Evolutionary conservation across 2,888 invertebrate species (phyloP).

Genomic region (Volucella zonaria): DNA sequence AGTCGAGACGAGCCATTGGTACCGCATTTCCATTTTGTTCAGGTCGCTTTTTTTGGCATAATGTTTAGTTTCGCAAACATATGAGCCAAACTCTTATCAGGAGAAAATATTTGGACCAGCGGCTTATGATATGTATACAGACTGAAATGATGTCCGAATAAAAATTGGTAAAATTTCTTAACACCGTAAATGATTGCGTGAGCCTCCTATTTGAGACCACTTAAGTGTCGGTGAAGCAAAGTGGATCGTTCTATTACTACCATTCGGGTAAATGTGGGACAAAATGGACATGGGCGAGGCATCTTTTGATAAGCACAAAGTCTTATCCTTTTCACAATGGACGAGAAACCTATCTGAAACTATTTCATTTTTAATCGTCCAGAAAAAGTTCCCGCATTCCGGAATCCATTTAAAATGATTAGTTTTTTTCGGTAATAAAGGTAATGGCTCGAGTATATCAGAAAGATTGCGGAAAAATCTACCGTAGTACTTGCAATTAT

Average conservation of each 20-base stretch:
- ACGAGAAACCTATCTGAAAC: conserved; percentile 70
- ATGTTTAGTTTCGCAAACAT: too few species aligned
- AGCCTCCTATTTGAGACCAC: too few species aligned
- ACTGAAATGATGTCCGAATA: neutral
- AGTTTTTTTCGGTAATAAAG: conserved; percentile 69
- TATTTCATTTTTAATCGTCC: conserved; percentile 16
- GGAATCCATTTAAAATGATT: conserved; percentile 73
- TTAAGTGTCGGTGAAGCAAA: conserved; percentile 17
- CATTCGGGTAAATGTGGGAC: conserved; percentile 77
- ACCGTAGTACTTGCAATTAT: too few species aligned
- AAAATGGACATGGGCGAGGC: conserved; percentile 75
- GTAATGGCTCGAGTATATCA: conserved; percentile 72
- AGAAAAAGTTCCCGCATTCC: conserved; percentile 72
- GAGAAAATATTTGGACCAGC: conserved; percentile 18
- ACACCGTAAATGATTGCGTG: conserved; percentile 28
- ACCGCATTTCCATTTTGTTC: conserved; percentile 66
- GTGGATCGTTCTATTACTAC: conserved; percentile 78
- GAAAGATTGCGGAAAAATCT: neutral
- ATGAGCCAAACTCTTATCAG: neutral
- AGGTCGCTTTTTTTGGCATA: too few species aligned
- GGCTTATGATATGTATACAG: conserved; percentile 9
- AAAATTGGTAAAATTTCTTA: conserved; percentile 13
- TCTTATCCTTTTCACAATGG: conserved; percentile 1
- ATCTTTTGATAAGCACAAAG: conserved; percentile 60
- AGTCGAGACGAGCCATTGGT: conserved; percentile 49